These are phyloP conservation scores for Metellina segmentata DNA, from an alignment of 2,888 invertebrate species.

Conservation along the genomic window DNA sequence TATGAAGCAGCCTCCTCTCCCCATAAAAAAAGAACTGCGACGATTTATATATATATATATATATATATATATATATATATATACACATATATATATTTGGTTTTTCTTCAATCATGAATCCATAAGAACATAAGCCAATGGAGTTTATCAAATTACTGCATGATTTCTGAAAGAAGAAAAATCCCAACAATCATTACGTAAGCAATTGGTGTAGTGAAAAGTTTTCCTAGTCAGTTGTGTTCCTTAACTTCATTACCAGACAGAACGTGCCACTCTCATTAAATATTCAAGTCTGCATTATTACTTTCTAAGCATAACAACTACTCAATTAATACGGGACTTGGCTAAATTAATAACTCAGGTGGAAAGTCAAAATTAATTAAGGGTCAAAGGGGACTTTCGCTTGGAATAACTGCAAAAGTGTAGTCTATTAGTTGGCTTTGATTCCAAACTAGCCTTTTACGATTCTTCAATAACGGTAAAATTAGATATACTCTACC, in stretches of 20 bases:
- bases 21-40: too few species aligned
- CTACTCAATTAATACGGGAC: background rate
- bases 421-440: background rate
- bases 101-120: too few species aligned
- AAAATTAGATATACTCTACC: background rate
- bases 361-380: background rate
- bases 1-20: too few species aligned
- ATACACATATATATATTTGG: too few species aligned
- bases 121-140: too few species aligned
- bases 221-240: background rate
- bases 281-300: background rate
- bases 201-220: background rate
- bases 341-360: background rate
- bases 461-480: background rate
- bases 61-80: too few species aligned
- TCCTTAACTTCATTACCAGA: background rate
- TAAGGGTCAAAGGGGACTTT: background rate
- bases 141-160: background rate
- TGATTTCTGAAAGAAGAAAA: background rate
- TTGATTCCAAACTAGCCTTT: background rate
- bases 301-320: background rate
- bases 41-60: too few species aligned
- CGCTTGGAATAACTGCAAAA: background rate
- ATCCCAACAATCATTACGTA: background rate
- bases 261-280: background rate